A percentile compares a stretch with the other conserved stretches of the same genome.
Evolutionary conservation across 1,140 invertebrate genomes (phyloP).

Genomic region (Diploscapter pachys): DNA sequence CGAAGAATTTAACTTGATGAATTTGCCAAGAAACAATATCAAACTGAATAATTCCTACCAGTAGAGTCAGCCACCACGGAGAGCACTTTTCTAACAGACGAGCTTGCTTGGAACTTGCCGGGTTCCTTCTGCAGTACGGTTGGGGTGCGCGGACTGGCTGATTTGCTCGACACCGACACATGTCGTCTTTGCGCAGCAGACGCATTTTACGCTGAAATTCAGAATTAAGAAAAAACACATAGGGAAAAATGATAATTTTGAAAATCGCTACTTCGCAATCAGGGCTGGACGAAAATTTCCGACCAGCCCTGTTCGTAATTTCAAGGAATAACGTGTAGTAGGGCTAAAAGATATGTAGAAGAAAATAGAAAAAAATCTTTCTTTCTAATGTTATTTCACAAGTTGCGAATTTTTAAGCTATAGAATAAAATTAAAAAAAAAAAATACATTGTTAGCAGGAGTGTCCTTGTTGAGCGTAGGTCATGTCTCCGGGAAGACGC

Average conservation of each 20-base stretch:
- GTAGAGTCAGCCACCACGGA: slow-evolving; percentile 25
- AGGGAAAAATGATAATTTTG: no score
- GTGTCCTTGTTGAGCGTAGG: slow-evolving; percentile 11
- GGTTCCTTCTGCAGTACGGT: slow-evolving; percentile 91
- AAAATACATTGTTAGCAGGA: neutral
- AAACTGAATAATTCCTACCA: no score
- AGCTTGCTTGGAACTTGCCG: slow-evolving; percentile 60
- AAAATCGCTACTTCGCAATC: no score
- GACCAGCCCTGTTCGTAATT: no score
- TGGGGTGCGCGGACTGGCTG: slow-evolving; percentile 74
- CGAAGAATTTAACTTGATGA: no score
- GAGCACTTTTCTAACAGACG: slow-evolving; percentile 13
- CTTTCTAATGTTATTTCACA: no score
- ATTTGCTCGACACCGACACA: slow-evolving; percentile 71
- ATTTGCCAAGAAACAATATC: no score
- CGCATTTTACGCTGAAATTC: slow-evolving; percentile 73
- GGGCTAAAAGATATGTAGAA: no score
- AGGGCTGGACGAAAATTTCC: no score
- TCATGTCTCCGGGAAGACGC: slow-evolving; percentile 47
- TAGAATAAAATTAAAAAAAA: no score
- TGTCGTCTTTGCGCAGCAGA: slow-evolving; percentile 79
- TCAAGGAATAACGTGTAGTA: no score
- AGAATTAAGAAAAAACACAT: neutral
- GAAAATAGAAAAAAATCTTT: no score
- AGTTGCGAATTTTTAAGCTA: neutral